Base-by-base conservation (phyloP, 2,888 invertebrate species). In the Sinodicranocentrus sp. region DNA sequence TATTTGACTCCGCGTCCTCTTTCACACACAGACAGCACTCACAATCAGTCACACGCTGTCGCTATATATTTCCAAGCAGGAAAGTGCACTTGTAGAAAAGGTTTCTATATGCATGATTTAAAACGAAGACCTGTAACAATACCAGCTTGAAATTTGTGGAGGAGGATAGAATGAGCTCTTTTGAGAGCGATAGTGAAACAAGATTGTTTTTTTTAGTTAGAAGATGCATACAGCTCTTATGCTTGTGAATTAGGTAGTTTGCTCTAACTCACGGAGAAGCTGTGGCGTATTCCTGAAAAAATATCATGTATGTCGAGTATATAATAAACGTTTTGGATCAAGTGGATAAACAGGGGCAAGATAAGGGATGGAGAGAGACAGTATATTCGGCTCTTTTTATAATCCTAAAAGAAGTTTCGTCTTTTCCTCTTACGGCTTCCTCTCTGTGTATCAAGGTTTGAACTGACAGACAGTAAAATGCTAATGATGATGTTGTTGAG, bases 81-180 rank as follows among this genome's bases (percentile, higher is more conserved):
- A 48, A 48, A 59, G 19, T 13, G 59, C 33, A 63, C 17, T n/a
- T 15, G 59, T 0, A 65, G 68, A 57, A n/a, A n/a, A 68, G 57
- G 67, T 77, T 77, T 57, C 8, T 54, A 21, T 23, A 17, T 73
- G 57, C 21, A 73, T 61, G 59, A 78, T 70, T 68, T 70, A 44
- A 61, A 78, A 70, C 48, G 59, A 78, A 61, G 61, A 78, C 78
- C 78, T 78, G 78, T 78, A 78, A 78, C 78, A 70, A 68, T 68
- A 48, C 5, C 5, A 65, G 28, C 52, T 48, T 19, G 10, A 13
- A 48, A 28, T n/a, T 44, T 78, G 70, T 70, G 70, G 78, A 59
- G 70, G 78, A 48, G 78, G 68, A 61, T 70, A 8, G 52, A 78
- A 61, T 70, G 70, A 77, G 52, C 28, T 65, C 57, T 57, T 77